Percentiles rank a stretch among this genome's conserved stretches.
phyloP scores from a whole-genome alignment of 2,797 vertebrate species.

The Graptemys geographica region DNA sequence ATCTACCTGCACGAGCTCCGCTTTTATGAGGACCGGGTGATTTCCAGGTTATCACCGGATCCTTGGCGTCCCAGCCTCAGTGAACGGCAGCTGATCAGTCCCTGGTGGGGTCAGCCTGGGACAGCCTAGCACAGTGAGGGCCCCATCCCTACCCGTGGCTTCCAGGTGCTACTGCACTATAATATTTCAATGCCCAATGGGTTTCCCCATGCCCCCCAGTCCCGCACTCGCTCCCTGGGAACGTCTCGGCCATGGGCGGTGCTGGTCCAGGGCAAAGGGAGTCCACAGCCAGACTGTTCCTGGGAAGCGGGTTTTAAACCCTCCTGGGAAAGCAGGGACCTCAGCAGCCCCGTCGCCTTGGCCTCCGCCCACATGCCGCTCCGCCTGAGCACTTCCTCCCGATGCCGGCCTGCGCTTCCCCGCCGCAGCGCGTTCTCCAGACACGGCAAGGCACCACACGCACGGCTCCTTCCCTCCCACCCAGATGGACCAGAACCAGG shows the following conservation, averaged over 20 bases:
- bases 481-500: background rate
- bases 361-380: background rate
- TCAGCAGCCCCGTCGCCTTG: background rate
- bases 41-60: too few relatives aligned
- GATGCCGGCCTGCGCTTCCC: background rate
- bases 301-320: background rate
- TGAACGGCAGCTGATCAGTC: too few relatives aligned
- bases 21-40: too few relatives aligned
- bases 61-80: too few relatives aligned
- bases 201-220: background rate
- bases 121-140: too few relatives aligned
- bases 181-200: background rate
- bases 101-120: too few relatives aligned
- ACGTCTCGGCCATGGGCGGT: background rate
- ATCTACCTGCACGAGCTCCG: too few relatives aligned
- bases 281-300: too few relatives aligned
- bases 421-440: slow-evolving; percentile 30
- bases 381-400: slow-evolving; percentile 18
- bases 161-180: too few relatives aligned
- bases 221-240: background rate
- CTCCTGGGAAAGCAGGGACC: too few relatives aligned
- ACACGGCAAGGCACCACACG: background rate
- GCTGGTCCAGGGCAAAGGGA: background rate
- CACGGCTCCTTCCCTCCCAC: background rate
- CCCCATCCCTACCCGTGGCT: too few relatives aligned